Base-by-base conservation (phyloP, 2,797 vertebrate species). In the Pangasius sanitwongsei region DNA sequence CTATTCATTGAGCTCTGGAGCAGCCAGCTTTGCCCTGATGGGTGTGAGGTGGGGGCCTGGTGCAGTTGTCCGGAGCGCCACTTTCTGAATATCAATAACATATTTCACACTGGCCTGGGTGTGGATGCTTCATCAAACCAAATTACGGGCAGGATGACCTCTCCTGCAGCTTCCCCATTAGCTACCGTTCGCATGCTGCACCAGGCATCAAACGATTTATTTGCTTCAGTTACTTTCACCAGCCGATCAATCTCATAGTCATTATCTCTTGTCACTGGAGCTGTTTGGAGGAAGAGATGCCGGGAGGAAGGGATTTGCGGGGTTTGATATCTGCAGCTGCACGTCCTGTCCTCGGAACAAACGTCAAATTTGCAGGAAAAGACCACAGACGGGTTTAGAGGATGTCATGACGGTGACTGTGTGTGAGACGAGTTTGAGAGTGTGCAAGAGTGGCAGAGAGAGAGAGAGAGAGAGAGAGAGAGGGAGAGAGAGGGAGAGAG, bases 61-160 rank as follows among this genome's bases (percentile, higher is more conserved):
- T 86, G 82, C 85, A 67, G 93, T 93, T 88, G 95, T 94, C 94
- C 59, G 18, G 41, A 95, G 95, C 93, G 48, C 92, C 95, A 94
- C 95, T 92, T 95, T 94, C 95, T 96, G 96, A 96, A 95, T 97
- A 96, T 95, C 97, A 97, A 96, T 94, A 95, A 94, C 93, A 92
- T 95, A 95, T 97, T 92, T 96, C 95, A 96, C 78, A 85, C 94
- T 86, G 23, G 78, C 87, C 93, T 92, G 92, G 92, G 87, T 13
- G 91, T 87, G 94, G 94, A 94, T 72, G 94, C 95, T 94, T 95
- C 96, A 95, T 94, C 94, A 94, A 94, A 94, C 93, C 96, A 93
- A 94, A 95, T 92, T 93, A 96, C 31, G 89, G 94, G 67, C 93
- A 91, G 83, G 95, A 93, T 93, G 95, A 96, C 96, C 96, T 93